A percentile compares a stretch with the other conserved stretches of the same genome.
These are phyloP conservation scores for Drosophila conformis DNA, from an alignment of 2,888 invertebrate species.

Conservation along the genomic window DNA sequence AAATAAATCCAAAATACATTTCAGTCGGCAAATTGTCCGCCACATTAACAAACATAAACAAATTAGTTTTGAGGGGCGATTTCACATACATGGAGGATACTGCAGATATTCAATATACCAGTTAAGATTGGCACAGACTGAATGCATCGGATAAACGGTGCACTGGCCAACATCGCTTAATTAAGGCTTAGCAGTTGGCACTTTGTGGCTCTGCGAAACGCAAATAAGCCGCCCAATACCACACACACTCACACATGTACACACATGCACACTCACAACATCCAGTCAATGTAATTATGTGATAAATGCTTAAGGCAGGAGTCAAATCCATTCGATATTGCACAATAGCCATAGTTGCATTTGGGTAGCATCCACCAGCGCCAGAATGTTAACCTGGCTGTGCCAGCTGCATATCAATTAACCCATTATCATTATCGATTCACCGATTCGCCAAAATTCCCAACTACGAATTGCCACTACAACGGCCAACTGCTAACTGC, in stretches of 20 bases:
- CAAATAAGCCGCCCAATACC: slow-evolving; percentile 17
- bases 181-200: slow-evolving; percentile 60
- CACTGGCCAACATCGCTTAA: slow-evolving; percentile 56
- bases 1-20: slow-evolving; percentile 34
- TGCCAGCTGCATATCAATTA: slow-evolving; percentile 49
- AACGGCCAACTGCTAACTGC: not conserved
- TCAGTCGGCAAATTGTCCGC: slow-evolving; percentile 41
- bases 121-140: not conserved
- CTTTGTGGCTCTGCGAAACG: slow-evolving; percentile 21
- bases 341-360: slow-evolving; percentile 48
- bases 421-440: slow-evolving; percentile 47
- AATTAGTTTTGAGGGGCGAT: slow-evolving; percentile 51
- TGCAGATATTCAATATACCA: slow-evolving; percentile 66
- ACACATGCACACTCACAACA: slow-evolving; percentile 2
- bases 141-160: slow-evolving; percentile 49
- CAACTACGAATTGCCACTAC: slow-evolving; percentile 8
- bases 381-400: slow-evolving; percentile 18
- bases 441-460: slow-evolving; percentile 4
- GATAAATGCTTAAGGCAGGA: slow-evolving; percentile 66
- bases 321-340: slow-evolving; percentile 55
- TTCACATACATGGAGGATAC: slow-evolving; percentile 3
- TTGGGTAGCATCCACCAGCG: slow-evolving; percentile 11
- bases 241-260: slow-evolving; percentile 17
- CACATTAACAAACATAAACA: slow-evolving; percentile 58
- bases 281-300: slow-evolving; percentile 71